Evolutionary conservation across 2,797 vertebrate genomes (phyloP), one percentile per base, ranked within the genome.

Genomic region (Meriones psammophilus): DNA sequence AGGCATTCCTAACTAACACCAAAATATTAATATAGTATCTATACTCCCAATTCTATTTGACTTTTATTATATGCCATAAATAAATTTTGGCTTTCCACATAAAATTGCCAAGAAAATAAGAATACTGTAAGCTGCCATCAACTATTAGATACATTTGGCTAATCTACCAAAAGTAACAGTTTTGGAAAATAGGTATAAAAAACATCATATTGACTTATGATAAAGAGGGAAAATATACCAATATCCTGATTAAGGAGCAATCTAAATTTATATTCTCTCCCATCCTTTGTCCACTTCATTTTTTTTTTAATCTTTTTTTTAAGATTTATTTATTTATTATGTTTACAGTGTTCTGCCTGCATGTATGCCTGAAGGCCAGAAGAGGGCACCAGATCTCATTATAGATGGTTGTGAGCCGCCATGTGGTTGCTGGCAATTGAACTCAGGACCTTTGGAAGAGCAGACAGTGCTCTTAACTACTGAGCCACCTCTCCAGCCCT

Each of bases 11-110:
- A 76, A 68, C 13, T 91, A 91, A 87, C 0, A 10, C 1, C 8
- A 69, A 92, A 89, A 56, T 36, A 94, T 95, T 56, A 58, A 86
- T 87, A 12, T 50, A 89, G 1, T 74, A 95, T 46, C 50, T 80
- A 56, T 64, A 68, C n/a, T 94, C 54, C 14, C 4, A 62, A 86
- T 66, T 94, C 30, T 89, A 71, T 54, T 68, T 92, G 36, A 58
- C 36, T n/a, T 69, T 77, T 33, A 60, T 15, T 10, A 91, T 22
- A 88, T 3, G 73, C 18, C 24, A 69, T 28, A 50, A 93, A 39
- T 36, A 50, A 90, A 89, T 14, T 85, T 30, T 64, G 9, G 14
- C 26, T 80, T 80, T 64, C 2, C 1, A 79, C 73, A 26, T 89
- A 26, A 18, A 88, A 58, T 18, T 86, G 46, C 5, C 18, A 87